Evolutionary conservation across 1,140 invertebrate species (phyloP).

Genomic region (Lepidurus couesii): DNA sequence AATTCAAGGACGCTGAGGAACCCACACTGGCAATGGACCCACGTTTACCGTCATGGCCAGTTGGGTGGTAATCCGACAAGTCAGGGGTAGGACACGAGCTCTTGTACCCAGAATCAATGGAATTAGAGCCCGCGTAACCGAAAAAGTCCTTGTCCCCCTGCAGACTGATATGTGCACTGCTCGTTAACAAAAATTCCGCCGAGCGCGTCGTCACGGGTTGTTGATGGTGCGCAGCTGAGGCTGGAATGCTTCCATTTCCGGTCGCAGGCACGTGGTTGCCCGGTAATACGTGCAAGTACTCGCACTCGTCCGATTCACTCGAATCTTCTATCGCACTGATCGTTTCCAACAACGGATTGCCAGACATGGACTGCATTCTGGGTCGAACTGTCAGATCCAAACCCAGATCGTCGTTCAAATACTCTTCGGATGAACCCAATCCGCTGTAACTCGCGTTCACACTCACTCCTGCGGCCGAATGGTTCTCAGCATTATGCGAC

Average conservation of each 20-base stretch:
- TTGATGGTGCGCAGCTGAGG: not conserved
- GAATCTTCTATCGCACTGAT: constrained; percentile 43
- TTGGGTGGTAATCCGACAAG: constrained; percentile 41
- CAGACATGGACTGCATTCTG: not conserved
- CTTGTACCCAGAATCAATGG: constrained; percentile 47
- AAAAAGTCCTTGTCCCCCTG: constrained; percentile 42
- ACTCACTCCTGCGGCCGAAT: not conserved
- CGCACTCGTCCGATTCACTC: constrained; percentile 41
- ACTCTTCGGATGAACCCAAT: constrained; percentile 20
- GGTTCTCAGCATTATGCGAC: not conserved
- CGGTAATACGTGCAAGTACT: constrained; percentile 1
- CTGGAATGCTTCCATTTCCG: not conserved
- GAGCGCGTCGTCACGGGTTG: not conserved
- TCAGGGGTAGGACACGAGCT: constrained; percentile 47
- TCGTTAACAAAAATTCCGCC: not conserved
- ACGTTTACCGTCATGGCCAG: constrained; percentile 36
- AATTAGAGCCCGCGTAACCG: constrained; percentile 46
- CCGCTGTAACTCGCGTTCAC: constrained; percentile 3
- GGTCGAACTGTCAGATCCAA: constrained; percentile 1
- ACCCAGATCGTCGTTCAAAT: constrained; percentile 12
- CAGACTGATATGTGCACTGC: constrained; percentile 32
- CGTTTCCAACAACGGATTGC: constrained; percentile 44
- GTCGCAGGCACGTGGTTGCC: not conserved
- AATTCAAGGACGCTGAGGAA: constrained; percentile 35
- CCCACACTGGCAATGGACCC: constrained; percentile 36